Evolutionary conservation across 2,113 vertebrate species (phyloP).

Genomic region (Apistogramma diplotaenia): DNA sequence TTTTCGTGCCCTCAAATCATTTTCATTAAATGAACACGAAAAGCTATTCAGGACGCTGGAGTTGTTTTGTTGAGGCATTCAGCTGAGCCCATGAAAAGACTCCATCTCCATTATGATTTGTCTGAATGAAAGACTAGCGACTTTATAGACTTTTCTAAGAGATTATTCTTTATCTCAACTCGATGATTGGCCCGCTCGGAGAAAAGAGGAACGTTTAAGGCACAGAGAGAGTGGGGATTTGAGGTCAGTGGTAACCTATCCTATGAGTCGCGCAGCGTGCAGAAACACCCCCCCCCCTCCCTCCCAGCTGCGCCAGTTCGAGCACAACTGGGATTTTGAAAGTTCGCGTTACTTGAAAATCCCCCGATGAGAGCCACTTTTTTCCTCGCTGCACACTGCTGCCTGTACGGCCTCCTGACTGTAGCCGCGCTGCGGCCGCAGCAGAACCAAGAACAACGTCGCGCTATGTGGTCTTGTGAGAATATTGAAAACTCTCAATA

Average conservation of each 20-base stretch:
- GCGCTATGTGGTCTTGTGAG: slow-evolving; percentile 88
- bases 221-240: slow-evolving; percentile 11
- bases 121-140: slow-evolving; percentile 80
- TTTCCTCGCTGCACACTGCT: background rate
- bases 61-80: slow-evolving; percentile 90
- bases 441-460: slow-evolving; percentile 71
- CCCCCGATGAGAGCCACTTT: background rate
- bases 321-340: background rate
- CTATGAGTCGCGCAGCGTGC: background rate
- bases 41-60: slow-evolving; percentile 91
- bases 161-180: slow-evolving; percentile 70
- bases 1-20: slow-evolving; percentile 85
- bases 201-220: slow-evolving; percentile 56
- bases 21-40: slow-evolving; percentile 99
- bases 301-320: background rate
- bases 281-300: background rate
- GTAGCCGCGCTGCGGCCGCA: slow-evolving; percentile 26
- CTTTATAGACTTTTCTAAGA: slow-evolving; percentile 77
- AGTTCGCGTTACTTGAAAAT: background rate
- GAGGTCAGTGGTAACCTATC: slow-evolving; percentile 46
- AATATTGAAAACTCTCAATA: slow-evolving; percentile 81
- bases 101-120: slow-evolving; percentile 85
- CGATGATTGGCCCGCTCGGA: slow-evolving; percentile 53
- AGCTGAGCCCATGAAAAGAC: slow-evolving; percentile 83
- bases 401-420: slow-evolving; percentile 19